A percentile compares a stretch with the other conserved stretches of the same genome.
phyloP scores from a whole-genome alignment of 2,113 vertebrate species.

The Lates calcarifer region DNA sequence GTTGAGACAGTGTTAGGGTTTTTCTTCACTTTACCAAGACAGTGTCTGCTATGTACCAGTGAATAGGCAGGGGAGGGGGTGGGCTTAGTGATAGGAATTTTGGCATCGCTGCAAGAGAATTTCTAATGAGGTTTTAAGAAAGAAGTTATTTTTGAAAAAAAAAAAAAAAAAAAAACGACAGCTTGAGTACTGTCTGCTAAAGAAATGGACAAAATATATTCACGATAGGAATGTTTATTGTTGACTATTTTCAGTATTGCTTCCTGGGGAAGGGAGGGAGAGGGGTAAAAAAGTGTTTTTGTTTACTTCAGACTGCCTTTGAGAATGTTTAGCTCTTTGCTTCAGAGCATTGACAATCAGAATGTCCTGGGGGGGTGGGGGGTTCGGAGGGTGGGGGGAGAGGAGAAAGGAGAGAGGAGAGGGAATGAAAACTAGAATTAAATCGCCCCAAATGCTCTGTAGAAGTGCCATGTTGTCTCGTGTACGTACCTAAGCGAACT shows the following conservation, averaged over 20 bases:
- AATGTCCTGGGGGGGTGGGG: slow-evolving; percentile 74
- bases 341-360: slow-evolving; percentile 81
- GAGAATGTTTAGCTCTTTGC: slow-evolving; percentile 79
- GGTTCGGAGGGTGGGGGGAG: no score
- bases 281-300: slow-evolving; percentile 66
- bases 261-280: slow-evolving; percentile 62
- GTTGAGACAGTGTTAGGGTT: slow-evolving; percentile 60
- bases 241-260: slow-evolving; percentile 79
- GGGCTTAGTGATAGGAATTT: slow-evolving; percentile 78
- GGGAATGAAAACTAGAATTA: slow-evolving; percentile 50
- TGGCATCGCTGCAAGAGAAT: slow-evolving; percentile 81
- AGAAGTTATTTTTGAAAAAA: slow-evolving; percentile 76
- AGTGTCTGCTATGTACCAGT: slow-evolving; percentile 75
- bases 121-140: slow-evolving; percentile 83
- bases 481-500: slow-evolving; percentile 75
- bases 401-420: slow-evolving; percentile 28
- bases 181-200: slow-evolving; percentile 49
- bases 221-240: slow-evolving; percentile 73
- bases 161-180: slow-evolving; percentile 42
- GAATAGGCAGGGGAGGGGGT: slow-evolving; percentile 64
- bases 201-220: slow-evolving; percentile 70
- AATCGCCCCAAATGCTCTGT: slow-evolving; percentile 74
- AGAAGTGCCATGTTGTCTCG: slow-evolving; percentile 82
- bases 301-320: slow-evolving; percentile 81
- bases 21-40: slow-evolving; percentile 71